Percentiles rank a stretch among this genome's conserved stretches.
Conservation (phyloP, 2,888 invertebrate genomes). For the Platypus cylindrus region DNA sequence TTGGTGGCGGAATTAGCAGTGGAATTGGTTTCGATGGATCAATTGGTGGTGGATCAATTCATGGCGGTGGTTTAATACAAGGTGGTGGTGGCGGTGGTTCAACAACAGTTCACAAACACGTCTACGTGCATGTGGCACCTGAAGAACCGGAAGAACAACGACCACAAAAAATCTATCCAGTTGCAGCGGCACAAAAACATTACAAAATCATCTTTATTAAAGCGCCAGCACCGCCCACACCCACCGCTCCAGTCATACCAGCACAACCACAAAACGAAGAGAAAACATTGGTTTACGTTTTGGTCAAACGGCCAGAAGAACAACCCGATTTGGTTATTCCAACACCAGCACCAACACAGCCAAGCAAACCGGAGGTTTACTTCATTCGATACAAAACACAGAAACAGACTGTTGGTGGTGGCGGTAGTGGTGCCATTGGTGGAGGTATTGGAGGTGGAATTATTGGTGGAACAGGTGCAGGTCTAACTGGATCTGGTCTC, state of each 20-base stretch:
- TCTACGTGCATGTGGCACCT: conserved; percentile 81
- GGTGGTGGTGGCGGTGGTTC: conserved; percentile 22
- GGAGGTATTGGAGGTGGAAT: conserved; percentile 27
- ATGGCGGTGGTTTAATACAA: conserved; percentile 33
- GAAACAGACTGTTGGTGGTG: conserved; percentile 30
- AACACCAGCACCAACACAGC: conserved; percentile 65
- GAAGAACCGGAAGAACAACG: conserved; percentile 64
- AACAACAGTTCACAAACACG: conserved; percentile 67
- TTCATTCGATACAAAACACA: conserved; percentile 72
- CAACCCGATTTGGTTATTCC: conserved; percentile 70
- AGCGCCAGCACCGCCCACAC: conserved; percentile 43
- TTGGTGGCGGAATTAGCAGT: conserved; percentile 4
- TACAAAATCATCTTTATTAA: conserved; percentile 90
- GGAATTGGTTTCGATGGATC: conserved; percentile 27
- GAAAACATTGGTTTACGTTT: conserved; percentile 78
- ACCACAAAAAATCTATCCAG: conserved; percentile 48
- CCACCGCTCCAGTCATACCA: conserved; percentile 65
- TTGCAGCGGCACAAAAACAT: conserved; percentile 68
- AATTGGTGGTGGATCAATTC: conserved; percentile 19
- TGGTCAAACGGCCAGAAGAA: conserved; percentile 80
- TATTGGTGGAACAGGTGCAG: conserved; percentile 18
- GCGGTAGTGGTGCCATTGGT: conserved; percentile 8
- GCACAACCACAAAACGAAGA: conserved; percentile 71
- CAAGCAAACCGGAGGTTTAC: conserved; percentile 82
- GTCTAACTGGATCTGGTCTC: conserved; percentile 5